A percentile compares a stretch with the other conserved stretches of the same genome.
phyloP scores from a whole-genome alignment of 2,113 vertebrate species.

The Capricornis sumatraensis region DNA sequence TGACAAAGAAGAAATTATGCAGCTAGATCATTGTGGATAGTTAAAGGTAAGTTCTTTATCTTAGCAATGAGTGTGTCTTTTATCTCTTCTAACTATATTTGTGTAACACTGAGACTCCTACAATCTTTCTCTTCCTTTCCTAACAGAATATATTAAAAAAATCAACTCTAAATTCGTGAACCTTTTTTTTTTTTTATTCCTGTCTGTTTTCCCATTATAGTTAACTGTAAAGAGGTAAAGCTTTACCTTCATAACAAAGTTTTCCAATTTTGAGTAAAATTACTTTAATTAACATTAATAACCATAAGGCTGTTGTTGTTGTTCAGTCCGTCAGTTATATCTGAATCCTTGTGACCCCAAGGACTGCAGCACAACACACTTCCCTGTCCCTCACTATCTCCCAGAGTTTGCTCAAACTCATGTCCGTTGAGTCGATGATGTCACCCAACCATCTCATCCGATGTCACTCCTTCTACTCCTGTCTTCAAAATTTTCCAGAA shows the following conservation, averaged over 20 bases:
- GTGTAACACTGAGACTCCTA: not conserved
- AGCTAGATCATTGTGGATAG: not conserved
- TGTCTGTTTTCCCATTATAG: not conserved
- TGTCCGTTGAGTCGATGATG: accelerated
- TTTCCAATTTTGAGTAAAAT: not conserved
- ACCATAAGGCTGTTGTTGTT: not conserved
- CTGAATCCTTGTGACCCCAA: not conserved
- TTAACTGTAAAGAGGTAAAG: not conserved
- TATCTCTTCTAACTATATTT: not conserved
- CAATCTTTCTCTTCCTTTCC: not conserved
- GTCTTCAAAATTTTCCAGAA: not conserved
- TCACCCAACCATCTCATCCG: not conserved
- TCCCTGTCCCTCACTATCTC: not conserved
- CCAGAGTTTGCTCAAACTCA: not conserved
- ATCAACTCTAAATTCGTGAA: not conserved
- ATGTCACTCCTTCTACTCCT: not conserved
- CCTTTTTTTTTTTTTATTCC: not conserved
- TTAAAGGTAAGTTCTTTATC: not conserved
- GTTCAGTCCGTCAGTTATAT: not conserved
- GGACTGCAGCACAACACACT: not conserved
- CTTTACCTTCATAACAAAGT: not conserved
- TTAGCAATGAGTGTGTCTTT: not conserved
- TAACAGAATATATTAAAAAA: not conserved
- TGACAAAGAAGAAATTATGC: not conserved
- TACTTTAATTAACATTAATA: not conserved